Evolutionary conservation across 2,113 vertebrate species (phyloP).

Genomic region (Xiphophorus couchianus): DNA sequence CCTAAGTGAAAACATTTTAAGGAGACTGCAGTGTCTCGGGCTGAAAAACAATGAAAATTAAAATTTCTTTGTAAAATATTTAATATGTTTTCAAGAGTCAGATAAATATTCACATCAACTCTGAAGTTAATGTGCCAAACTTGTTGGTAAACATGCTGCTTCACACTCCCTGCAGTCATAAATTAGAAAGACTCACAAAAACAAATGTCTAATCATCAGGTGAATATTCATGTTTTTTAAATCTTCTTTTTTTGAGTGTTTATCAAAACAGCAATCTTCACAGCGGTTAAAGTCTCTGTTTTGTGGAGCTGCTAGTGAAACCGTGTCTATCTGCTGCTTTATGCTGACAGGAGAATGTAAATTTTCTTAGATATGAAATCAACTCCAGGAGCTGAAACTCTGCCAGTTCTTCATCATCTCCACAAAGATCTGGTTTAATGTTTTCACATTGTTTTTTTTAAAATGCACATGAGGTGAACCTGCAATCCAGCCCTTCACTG

Average conservation of each 20-base stretch:
- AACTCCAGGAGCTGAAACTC: neutral
- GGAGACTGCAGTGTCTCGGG: too few relatives aligned
- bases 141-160: neutral
- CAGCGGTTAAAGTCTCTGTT: neutral
- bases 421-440: neutral
- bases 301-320: constrained; percentile 4
- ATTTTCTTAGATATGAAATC: constrained; percentile 3
- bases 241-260: neutral
- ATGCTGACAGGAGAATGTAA: neutral
- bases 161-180: neutral
- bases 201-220: neutral
- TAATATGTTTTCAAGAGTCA: neutral
- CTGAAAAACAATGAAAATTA: too few relatives aligned
- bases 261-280: neutral
- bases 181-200: neutral
- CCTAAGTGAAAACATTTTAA: too few relatives aligned
- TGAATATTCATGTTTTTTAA: neutral
- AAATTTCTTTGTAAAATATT: too few relatives aligned
- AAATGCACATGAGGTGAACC: too few relatives aligned
- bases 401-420: neutral
- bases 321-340: neutral
- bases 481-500: too few relatives aligned
- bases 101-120: neutral
- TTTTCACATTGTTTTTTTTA: neutral
- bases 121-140: neutral